A percentile compares a stretch with the other conserved stretches of the same genome.
phyloP scores from a whole-genome alignment of 2,797 vertebrate genomes.

The Delichon dasypus region DNA sequence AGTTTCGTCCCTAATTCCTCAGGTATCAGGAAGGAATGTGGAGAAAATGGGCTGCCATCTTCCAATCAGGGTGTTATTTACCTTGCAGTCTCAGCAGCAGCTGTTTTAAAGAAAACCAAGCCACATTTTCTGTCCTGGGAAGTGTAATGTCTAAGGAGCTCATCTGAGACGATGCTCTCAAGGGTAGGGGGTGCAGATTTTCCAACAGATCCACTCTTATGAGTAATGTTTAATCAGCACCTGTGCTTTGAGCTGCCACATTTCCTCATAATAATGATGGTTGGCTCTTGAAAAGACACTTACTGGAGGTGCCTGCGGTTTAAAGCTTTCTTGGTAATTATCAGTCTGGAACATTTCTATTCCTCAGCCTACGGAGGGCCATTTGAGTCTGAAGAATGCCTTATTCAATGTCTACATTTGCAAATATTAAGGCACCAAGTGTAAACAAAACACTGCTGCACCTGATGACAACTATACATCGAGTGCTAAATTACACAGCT shows the following conservation, averaged over 20 bases:
- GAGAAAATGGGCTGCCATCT: background rate
- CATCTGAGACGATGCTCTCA: background rate
- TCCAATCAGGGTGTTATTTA: background rate
- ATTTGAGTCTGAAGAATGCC: constrained; percentile 43
- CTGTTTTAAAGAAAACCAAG: background rate
- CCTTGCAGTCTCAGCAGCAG: background rate
- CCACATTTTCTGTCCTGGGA: background rate
- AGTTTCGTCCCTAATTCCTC: background rate
- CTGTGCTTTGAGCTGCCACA: background rate
- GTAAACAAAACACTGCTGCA: constrained; percentile 47
- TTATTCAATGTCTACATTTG: constrained; percentile 26
- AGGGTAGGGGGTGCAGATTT: background rate
- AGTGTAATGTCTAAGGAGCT: background rate
- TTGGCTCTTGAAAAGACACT: constrained; percentile 9
- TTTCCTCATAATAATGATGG: background rate
- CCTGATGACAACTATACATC: background rate
- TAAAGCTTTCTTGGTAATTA: constrained; percentile 51
- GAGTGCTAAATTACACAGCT: constrained; percentile 33
- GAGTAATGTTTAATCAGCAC: constrained; percentile 22
- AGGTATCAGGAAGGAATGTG: background rate
- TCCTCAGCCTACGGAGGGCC: constrained; percentile 37
- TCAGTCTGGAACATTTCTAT: constrained; percentile 45
- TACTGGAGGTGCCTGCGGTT: constrained; percentile 25
- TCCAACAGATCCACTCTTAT: background rate
- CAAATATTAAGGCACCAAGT: constrained; percentile 44